Percentiles rank a stretch among this genome's conserved stretches.
Evolutionary conservation across 1,140 invertebrate genomes (phyloP).

Genomic region (Saxidomus purpurata): DNA sequence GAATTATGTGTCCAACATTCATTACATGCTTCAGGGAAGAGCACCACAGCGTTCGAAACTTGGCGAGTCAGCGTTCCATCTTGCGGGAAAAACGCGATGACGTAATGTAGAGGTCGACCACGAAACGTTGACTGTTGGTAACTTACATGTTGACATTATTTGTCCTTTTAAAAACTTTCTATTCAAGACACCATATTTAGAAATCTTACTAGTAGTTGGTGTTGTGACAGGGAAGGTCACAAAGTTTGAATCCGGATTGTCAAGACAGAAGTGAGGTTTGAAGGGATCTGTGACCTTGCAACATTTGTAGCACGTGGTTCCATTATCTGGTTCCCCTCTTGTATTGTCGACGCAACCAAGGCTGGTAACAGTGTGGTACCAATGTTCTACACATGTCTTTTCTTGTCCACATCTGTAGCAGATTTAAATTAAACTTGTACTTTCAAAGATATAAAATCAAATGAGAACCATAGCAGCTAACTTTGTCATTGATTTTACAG

Average conservation of each 20-base stretch:
- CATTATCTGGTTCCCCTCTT: constrained; percentile 12
- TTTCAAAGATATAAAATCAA: not conserved
- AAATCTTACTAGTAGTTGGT: not conserved
- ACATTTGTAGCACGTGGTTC: constrained; percentile 9
- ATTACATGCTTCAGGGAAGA: too few species aligned
- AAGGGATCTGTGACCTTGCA: not conserved
- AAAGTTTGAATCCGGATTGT: constrained; percentile 23
- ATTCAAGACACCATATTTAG: too few species aligned
- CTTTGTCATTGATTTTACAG: not conserved
- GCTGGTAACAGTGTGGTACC: not conserved
- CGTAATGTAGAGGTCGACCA: too few species aligned
- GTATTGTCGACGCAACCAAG: not conserved
- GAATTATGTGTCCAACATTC: too few species aligned
- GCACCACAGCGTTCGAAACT: too few species aligned
- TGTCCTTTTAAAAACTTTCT: too few species aligned
- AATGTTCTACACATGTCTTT: not conserved
- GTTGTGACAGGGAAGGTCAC: not conserved
- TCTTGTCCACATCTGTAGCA: not conserved
- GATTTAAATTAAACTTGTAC: too few species aligned
- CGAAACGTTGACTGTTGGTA: too few species aligned
- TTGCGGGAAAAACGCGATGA: too few species aligned
- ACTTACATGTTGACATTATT: too few species aligned
- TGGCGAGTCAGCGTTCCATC: too few species aligned
- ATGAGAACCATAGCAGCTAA: not conserved
- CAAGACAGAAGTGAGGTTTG: not conserved